phyloP scores from a whole-genome alignment of 2,113 vertebrate genomes.

The Cavia porcellus region DNA sequence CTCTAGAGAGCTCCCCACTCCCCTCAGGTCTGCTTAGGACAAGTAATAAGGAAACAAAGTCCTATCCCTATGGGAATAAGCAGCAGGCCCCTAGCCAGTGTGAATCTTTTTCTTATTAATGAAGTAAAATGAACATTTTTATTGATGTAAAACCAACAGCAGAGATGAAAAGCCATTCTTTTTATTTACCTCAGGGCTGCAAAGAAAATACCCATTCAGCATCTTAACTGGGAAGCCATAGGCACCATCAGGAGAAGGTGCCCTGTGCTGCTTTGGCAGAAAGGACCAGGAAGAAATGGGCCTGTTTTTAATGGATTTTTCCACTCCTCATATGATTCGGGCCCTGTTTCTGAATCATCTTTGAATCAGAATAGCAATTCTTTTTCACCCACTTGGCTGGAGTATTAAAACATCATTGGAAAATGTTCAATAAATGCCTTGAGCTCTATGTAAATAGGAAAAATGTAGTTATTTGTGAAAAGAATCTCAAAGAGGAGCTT shows the following conservation, averaged over 20 bases:
- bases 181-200: conserved; percentile 61
- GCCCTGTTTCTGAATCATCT: conserved; percentile 74
- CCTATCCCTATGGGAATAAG: neutral
- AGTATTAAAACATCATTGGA: conserved; percentile 70
- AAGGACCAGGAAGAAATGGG: conserved; percentile 9
- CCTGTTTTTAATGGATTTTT: conserved; percentile 77
- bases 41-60: conserved; percentile 43
- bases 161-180: conserved; percentile 72
- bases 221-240: neutral
- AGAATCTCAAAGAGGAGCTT: conserved; percentile 69
- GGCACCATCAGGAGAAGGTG: neutral
- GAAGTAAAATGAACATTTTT: conserved; percentile 71
- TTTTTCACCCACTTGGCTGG: conserved; percentile 75
- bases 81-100: neutral
- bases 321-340: conserved; percentile 38
- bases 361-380: conserved; percentile 73
- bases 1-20: conserved; percentile 35
- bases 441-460: conserved; percentile 71
- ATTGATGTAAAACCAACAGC: conserved; percentile 56
- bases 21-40: conserved; percentile 40
- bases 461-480: conserved; percentile 68
- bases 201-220: conserved; percentile 58
- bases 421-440: conserved; percentile 73
- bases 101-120: conserved; percentile 69
- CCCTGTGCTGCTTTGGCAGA: neutral